Evolutionary conservation across 2,888 invertebrate genomes (phyloP).

Genomic region (Drosophila tanythrix): DNA sequence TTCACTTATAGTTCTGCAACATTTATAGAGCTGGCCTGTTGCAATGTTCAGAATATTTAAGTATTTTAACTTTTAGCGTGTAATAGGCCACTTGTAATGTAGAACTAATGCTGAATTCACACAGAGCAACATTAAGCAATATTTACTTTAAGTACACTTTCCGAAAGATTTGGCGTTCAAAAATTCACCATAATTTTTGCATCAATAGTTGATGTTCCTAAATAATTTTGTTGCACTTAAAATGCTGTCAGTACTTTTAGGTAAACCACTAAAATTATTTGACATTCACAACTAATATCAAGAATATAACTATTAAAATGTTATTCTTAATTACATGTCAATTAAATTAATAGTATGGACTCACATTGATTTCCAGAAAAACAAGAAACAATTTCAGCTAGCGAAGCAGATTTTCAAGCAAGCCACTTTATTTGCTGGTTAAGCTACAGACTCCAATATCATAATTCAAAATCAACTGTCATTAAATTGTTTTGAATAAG

Average conservation of each 20-base stretch:
- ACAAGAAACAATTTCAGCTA: neutral
- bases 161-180: neutral
- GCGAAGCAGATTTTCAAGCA: rapidly evolving
- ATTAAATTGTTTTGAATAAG: too few relatives aligned
- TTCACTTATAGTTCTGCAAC: neutral
- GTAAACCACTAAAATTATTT: neutral
- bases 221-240: neutral
- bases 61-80: neutral
- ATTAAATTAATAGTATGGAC: neutral
- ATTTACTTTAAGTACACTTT: neutral
- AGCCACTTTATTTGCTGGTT: too few relatives aligned
- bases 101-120: neutral
- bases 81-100: neutral
- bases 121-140: neutral
- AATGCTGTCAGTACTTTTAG: neutral
- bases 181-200: neutral
- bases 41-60: neutral
- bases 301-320: neutral
- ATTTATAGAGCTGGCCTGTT: neutral
- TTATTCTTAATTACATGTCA: neutral
- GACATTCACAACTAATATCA: neutral
- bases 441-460: too few relatives aligned
- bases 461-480: too few relatives aligned
- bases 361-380: neutral
- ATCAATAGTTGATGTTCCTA: neutral